phyloP scores from a whole-genome alignment of 2,888 invertebrate genomes.

The Apocheima hispidaria region DNA sequence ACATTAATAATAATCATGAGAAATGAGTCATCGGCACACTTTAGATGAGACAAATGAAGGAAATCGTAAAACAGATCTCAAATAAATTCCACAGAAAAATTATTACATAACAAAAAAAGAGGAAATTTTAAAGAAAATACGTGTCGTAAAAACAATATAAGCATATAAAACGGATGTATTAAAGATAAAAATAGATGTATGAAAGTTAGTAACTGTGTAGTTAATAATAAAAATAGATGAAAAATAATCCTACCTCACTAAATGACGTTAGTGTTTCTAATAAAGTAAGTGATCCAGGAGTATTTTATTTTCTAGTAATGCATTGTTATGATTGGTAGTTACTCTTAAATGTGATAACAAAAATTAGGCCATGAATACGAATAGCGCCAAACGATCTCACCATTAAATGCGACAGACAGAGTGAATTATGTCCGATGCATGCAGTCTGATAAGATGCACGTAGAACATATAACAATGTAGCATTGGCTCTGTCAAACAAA shows the following conservation, averaged over 20 bases:
- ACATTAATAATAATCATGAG: slow-evolving; percentile 28
- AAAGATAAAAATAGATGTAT: slow-evolving; percentile 32
- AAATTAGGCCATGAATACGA: slow-evolving; percentile 76
- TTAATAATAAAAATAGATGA: slow-evolving; percentile 26
- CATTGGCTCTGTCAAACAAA: not conserved
- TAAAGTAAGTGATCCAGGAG: slow-evolving; percentile 62
- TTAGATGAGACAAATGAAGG: slow-evolving; percentile 15
- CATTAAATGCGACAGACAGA: slow-evolving; percentile 65
- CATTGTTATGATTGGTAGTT: slow-evolving; percentile 75
- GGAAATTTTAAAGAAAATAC: slow-evolving; percentile 29
- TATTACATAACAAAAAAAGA: slow-evolving; percentile 21
- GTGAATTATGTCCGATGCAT: slow-evolving; percentile 31
- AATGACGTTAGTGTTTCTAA: slow-evolving; percentile 55
- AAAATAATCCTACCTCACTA: slow-evolving; percentile 54
- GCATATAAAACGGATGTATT: slow-evolving; percentile 33
- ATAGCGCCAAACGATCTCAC: slow-evolving; percentile 77
- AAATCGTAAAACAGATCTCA: slow-evolving; percentile 13
- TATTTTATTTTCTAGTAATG: slow-evolving; percentile 44
- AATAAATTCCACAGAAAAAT: slow-evolving; percentile 6
- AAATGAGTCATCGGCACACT: slow-evolving; percentile 29
- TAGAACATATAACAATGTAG: not conserved
- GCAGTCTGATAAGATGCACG: slow-evolving; percentile 5
- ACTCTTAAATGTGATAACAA: slow-evolving; percentile 71
- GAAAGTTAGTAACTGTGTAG: slow-evolving; percentile 14
- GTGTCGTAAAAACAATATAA: slow-evolving; percentile 31